Evolutionary conservation across 1,140 invertebrate genomes (phyloP).

Genomic region (Drosophila pectinifera): DNA sequence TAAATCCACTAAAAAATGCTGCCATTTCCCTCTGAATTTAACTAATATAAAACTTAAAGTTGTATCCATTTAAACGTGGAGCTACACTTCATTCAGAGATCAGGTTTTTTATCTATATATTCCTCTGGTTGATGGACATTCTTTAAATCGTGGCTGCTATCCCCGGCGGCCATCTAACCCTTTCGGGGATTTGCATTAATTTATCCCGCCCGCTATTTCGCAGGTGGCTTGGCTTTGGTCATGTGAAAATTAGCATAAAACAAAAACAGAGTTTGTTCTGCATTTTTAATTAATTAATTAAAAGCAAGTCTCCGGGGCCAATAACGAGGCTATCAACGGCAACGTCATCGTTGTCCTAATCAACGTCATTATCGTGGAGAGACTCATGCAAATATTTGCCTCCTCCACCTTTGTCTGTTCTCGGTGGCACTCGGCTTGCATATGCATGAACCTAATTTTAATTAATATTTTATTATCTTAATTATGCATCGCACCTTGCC

Average conservation of each 20-base stretch:
- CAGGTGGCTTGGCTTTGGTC: conserved; percentile 62
- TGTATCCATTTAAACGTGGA: not conserved
- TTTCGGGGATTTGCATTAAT: conserved; percentile 47
- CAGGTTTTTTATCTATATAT: not conserved
- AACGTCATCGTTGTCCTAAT: conserved; percentile 62
- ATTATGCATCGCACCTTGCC: conserved; percentile 84
- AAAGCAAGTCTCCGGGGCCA: conserved; percentile 64
- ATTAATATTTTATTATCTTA: conserved; percentile 85
- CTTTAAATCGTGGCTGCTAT: conserved; percentile 19
- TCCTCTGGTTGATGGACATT: conserved; percentile 28
- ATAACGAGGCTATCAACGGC: conserved; percentile 79
- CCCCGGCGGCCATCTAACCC: conserved; percentile 29
- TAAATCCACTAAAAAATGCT: too few species aligned
- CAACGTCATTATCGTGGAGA: conserved; percentile 65
- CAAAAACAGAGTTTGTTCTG: conserved; percentile 46
- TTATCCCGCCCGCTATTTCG: conserved; percentile 25
- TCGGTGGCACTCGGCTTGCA: conserved; percentile 56
- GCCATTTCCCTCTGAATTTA: too few species aligned
- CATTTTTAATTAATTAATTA: conserved; percentile 85
- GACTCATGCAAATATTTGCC: conserved; percentile 72
- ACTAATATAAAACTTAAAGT: not conserved
- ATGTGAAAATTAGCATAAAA: conserved; percentile 74
- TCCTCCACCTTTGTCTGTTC: conserved; percentile 20
- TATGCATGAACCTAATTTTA: conserved; percentile 83
- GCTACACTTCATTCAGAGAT: not conserved